A percentile compares a stretch with the other conserved stretches of the same genome.
phyloP scores from a whole-genome alignment of 1,140 invertebrate genomes.

The Bombus waltoni region DNA sequence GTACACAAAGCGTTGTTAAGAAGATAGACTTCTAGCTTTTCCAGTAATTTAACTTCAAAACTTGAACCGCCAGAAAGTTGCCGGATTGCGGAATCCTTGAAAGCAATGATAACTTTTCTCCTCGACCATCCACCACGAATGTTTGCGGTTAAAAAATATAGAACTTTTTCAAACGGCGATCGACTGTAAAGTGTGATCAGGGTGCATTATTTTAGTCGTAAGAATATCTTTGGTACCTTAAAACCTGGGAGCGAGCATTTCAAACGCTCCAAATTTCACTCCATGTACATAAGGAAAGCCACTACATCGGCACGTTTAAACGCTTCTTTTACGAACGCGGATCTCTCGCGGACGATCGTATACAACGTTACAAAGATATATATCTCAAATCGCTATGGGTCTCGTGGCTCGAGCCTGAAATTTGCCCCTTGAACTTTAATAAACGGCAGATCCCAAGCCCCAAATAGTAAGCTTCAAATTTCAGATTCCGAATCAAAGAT shows the following conservation, averaged over 20 bases:
- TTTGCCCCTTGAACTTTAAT: background rate
- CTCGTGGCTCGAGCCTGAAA: too few relatives aligned
- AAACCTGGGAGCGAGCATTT: background rate
- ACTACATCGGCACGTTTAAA: background rate
- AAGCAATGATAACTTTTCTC: background rate
- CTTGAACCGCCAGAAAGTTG: conserved; percentile 2
- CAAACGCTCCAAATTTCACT: too few relatives aligned
- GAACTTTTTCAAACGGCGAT: background rate
- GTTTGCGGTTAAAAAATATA: background rate
- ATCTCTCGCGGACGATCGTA: background rate
- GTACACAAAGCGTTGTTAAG: conserved; percentile 15
- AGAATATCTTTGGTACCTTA: background rate
- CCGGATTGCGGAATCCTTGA: background rate
- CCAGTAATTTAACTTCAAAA: conserved; percentile 40
- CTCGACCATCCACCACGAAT: background rate
- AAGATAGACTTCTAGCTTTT: conserved; percentile 24
- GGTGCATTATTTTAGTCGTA: background rate
- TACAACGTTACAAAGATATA: background rate
- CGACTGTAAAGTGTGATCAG: background rate
- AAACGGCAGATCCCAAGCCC: background rate
- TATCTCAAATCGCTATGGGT: background rate
- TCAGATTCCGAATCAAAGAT: too few relatives aligned
- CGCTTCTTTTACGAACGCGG: background rate
- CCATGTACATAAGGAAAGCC: too few relatives aligned
- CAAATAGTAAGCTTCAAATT: background rate